A percentile compares a stretch with the other conserved stretches of the same genome.
phyloP scores from a whole-genome alignment of 2,113 vertebrate genomes.

The Burhinus oedicnemus region DNA sequence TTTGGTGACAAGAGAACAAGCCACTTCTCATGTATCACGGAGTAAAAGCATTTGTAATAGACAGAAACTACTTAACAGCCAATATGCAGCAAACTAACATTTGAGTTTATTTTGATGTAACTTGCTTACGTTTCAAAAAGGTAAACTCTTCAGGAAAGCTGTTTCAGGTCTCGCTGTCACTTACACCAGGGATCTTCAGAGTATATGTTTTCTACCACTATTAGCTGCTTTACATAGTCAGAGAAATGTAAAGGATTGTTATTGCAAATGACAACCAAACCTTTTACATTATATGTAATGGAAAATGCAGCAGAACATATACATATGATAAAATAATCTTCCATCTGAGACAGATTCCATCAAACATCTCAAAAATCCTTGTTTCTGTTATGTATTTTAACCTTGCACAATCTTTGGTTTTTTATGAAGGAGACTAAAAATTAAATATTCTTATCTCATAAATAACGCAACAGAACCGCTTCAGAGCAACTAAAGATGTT shows the following conservation, averaged over 20 bases:
- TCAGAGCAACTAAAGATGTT: not conserved
- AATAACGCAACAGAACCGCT: not conserved
- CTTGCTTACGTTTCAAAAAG: not conserved
- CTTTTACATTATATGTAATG: not conserved
- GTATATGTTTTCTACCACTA: not conserved
- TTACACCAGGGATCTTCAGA: not conserved
- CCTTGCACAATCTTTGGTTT: not conserved
- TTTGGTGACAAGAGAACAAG: not conserved
- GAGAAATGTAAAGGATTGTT: not conserved
- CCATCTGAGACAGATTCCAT: not conserved
- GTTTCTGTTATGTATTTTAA: not conserved
- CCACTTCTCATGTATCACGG: fast-evolving
- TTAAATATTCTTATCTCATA: not conserved
- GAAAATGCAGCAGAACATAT: not conserved
- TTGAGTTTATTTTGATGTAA: not conserved
- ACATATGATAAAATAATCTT: not conserved
- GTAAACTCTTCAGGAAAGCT: not conserved
- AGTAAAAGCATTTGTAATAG: not conserved
- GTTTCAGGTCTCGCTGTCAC: not conserved
- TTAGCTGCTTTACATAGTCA: not conserved
- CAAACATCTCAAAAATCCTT: not conserved
- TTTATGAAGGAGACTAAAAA: not conserved
- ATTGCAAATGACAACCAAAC: not conserved
- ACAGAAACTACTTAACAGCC: not conserved
- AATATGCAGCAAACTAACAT: not conserved